Evolutionary conservation across 2,888 invertebrate species (phyloP).

Genomic region (Limnephilus auricula): DNA sequence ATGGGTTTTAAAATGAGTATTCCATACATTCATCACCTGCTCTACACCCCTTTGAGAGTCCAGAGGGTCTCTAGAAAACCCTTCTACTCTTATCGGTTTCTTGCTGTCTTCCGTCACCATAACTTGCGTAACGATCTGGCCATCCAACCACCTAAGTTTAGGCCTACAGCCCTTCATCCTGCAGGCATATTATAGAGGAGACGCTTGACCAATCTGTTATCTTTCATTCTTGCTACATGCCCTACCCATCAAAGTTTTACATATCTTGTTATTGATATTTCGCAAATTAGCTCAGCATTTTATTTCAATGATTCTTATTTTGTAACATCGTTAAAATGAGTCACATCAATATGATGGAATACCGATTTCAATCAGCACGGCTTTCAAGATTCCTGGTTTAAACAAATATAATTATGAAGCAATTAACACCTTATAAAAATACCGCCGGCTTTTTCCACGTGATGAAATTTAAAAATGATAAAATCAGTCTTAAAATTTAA

Average conservation of each 20-base stretch:
- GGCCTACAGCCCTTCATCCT: background rate
- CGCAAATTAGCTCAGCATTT: background rate
- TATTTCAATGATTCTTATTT: background rate
- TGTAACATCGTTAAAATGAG: background rate
- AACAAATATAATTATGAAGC: background rate
- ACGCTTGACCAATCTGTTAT: background rate
- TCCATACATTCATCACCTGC: too few relatives aligned
- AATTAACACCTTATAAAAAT: background rate
- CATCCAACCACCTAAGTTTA: background rate
- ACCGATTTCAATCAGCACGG: background rate
- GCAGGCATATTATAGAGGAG: too few relatives aligned
- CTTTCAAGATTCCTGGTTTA: background rate
- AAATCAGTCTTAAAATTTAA: conserved; percentile 19
- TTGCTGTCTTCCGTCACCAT: too few relatives aligned
- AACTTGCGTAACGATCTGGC: too few relatives aligned
- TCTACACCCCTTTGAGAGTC: too few relatives aligned
- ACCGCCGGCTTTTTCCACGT: background rate
- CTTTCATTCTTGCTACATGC: background rate
- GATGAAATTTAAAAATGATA: background rate
- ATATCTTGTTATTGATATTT: background rate
- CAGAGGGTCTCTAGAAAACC: too few relatives aligned
- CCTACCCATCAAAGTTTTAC: background rate
- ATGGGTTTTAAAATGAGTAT: too few relatives aligned
- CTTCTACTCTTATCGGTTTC: too few relatives aligned
- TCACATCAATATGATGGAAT: background rate